Evolutionary conservation across 2,888 invertebrate genomes (phyloP), one percentile per base, ranked within the genome.

Genomic region (Diachrysia chrysitis): DNA sequence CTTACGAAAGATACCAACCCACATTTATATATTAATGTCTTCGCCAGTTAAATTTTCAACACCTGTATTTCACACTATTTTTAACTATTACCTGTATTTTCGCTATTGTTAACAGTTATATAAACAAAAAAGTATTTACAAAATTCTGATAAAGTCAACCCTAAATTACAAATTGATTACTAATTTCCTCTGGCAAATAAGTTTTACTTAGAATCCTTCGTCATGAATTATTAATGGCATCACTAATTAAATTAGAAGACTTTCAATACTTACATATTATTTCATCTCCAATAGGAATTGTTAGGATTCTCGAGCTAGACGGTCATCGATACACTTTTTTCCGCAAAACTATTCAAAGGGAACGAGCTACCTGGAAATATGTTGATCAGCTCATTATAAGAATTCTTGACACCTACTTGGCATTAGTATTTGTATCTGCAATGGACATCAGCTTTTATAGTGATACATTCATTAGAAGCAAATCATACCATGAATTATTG

Each of bases 301-400:
- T 66, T 60, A 57, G 63, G 65, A 76, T 76, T 63, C 66, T 63
- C 57, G 48, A 16, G 51, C 56, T 0, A 57, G 32, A 67, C 54
- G 7, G 51, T n/a, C 66, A 64, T 70, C 62, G 60, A 69, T 66
- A 65, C 59, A 29, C 16, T 57, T 81, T 80, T 78, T 78, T 73
- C 60, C 58, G 19, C 1, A 14, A 53, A 67, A 62, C 53, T 69
- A 67, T 65, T 60, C 63, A 25, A 65, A 42, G 25, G 55, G 71
- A 9, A 63, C 71, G 53, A 35, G 60, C 76, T 66, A 71, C 69
- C 67, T 66, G 59, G 23, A 69, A 63, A 51, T 69, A 79, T 81
- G 79, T 67, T 81, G 69, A 79, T 81, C 19, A 81, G 81, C 69
- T 81, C 78, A 81, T 81, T 81, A 79, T 67, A 63, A 23, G 42